Evolutionary conservation across 2,113 vertebrate species (phyloP).

Genomic region (Hippocampus mohnikei): DNA sequence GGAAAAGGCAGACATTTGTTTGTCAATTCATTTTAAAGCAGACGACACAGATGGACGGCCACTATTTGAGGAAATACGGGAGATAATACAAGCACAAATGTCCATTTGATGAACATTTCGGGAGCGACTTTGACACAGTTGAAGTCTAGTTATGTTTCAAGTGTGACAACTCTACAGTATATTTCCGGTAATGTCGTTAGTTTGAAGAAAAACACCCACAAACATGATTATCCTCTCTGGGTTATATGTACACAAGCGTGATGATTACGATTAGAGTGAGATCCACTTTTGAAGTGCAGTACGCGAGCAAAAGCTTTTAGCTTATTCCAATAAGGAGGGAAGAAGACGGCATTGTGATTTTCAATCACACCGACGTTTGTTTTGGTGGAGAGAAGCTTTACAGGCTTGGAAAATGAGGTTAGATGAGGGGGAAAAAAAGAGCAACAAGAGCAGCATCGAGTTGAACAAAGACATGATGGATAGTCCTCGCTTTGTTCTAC

Average conservation of each 20-base stretch:
- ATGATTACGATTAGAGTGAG: conserved; percentile 37
- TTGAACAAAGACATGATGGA: conserved; percentile 50
- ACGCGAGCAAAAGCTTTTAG: conserved; percentile 52
- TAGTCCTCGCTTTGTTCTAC: conserved; percentile 50
- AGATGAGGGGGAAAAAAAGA: conserved; percentile 23
- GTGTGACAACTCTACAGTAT: conserved; percentile 45
- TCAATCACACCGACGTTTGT: conserved; percentile 43
- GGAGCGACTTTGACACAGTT: conserved; percentile 40
- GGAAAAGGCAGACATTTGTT: neutral
- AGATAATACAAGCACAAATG: conserved; percentile 35
- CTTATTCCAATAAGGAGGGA: conserved; percentile 48
- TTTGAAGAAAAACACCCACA: conserved; percentile 38
- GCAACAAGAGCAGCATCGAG: conserved; percentile 43
- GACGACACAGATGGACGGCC: neutral
- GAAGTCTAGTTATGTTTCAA: conserved; percentile 38
- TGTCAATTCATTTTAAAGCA: neutral
- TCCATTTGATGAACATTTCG: conserved; percentile 64
- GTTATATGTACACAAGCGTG: conserved; percentile 34
- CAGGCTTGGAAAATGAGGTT: conserved; percentile 54
- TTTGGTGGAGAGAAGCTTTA: conserved; percentile 46
- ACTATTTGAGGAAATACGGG: neutral
- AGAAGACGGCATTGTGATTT: conserved; percentile 17
- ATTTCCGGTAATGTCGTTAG: conserved; percentile 12
- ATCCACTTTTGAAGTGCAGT: conserved; percentile 54
- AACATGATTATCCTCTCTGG: conserved; percentile 22